phyloP scores from a whole-genome alignment of 2,797 vertebrate species.

The Enteromius radiatus region DNA sequence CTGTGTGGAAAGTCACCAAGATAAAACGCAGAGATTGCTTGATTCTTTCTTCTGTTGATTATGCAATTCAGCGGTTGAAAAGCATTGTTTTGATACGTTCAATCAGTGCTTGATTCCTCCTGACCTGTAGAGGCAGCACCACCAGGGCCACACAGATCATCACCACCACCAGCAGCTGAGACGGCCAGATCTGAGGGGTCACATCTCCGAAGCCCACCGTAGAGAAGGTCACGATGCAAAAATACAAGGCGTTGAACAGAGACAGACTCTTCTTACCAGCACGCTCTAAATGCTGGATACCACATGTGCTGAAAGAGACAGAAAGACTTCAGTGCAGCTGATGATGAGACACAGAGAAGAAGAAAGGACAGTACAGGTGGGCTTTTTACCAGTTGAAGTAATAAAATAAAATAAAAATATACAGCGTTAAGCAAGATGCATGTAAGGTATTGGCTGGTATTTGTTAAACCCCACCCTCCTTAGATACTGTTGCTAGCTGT shows the following conservation, averaged over 20 bases:
- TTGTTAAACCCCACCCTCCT: background rate
- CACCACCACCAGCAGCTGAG: conserved; percentile 85
- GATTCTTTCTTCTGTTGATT: too few relatives aligned
- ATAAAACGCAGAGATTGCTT: too few relatives aligned
- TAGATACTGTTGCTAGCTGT: background rate
- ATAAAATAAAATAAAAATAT: conserved; percentile 47
- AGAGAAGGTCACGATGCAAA: conserved; percentile 88
- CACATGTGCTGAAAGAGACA: conserved; percentile 71
- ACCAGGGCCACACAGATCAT: conserved; percentile 87
- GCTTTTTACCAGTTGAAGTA: background rate
- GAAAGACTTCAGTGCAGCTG: conserved; percentile 36
- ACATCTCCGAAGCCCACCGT: conserved; percentile 86
- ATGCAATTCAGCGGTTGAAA: too few relatives aligned
- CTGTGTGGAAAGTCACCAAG: too few relatives aligned
- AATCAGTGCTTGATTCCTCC: background rate
- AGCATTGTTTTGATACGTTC: background rate
- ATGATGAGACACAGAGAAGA: conserved; percentile 56
- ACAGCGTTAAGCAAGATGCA: background rate
- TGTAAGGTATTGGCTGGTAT: background rate
- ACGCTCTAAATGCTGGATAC: conserved; percentile 86
- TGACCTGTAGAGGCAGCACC: conserved; percentile 84
- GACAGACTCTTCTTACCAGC: conserved; percentile 79
- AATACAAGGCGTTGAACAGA: conserved; percentile 84
- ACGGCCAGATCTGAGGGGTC: conserved; percentile 86
- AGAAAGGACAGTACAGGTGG: conserved; percentile 51